Percentiles rank a stretch among this genome's conserved stretches.
These are phyloP conservation scores for Odontomyia ornata DNA, from an alignment of 2,888 invertebrate genomes.

Conservation along the genomic window DNA sequence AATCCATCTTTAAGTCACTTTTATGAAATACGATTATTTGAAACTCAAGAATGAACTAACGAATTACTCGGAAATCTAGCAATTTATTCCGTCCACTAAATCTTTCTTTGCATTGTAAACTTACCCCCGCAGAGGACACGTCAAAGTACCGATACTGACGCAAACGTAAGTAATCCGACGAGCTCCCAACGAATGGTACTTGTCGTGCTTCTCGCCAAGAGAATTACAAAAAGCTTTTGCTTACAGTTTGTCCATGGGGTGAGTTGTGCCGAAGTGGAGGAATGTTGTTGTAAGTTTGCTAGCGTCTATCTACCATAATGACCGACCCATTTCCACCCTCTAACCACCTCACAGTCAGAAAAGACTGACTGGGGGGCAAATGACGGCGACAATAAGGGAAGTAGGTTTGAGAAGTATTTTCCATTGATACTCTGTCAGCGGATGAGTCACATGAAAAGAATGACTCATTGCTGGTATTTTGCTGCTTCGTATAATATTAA, in stretches of 20 bases:
- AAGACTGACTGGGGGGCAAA: neutral
- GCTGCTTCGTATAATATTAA: neutral
- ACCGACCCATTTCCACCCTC: neutral
- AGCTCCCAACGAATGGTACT: neutral
- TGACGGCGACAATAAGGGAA: neutral
- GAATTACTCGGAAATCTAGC: too few relatives aligned
- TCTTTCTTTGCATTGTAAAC: too few relatives aligned
- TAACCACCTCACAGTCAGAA: too few relatives aligned
- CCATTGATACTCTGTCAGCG: neutral
- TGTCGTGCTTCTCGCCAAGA: neutral
- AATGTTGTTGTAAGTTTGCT: neutral
- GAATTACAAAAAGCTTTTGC: neutral
- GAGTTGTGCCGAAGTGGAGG: neutral
- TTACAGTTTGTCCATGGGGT: neutral
- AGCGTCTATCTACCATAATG: neutral
- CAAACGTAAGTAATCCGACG: neutral
- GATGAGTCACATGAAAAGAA: neutral
- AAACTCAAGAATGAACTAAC: too few relatives aligned
- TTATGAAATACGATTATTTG: too few relatives aligned
- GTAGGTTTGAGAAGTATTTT: constrained; percentile 19
- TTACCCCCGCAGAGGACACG: too few relatives aligned
- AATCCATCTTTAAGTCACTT: too few relatives aligned
- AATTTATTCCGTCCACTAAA: too few relatives aligned
- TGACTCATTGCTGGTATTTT: constrained; percentile 17
- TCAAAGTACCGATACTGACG: too few relatives aligned